Evolutionary conservation across 2,797 vertebrate species (phyloP).

Genomic region (Macrochelys suwanniensis): DNA sequence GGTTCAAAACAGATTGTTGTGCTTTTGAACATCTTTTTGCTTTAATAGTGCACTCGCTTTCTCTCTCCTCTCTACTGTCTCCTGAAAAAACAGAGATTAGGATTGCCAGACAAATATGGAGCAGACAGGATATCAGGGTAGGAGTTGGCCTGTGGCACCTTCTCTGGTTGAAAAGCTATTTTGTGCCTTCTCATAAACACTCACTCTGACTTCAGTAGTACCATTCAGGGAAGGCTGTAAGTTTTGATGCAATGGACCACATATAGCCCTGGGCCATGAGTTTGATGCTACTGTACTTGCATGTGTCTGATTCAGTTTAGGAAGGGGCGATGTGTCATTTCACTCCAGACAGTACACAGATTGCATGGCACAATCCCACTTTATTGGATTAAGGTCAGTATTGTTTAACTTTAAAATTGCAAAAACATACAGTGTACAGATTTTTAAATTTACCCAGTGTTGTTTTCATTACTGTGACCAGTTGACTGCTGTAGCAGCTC

Average conservation of each 20-base stretch:
- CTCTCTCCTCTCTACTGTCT: neutral
- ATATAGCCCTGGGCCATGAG: rapidly evolving
- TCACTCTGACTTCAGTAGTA: neutral
- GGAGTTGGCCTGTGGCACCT: rapidly evolving
- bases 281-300: neutral
- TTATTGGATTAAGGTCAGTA: constrained; percentile 33
- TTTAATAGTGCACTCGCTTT: rapidly evolving
- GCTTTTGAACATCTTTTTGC: neutral
- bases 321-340: neutral
- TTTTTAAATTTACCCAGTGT: neutral
- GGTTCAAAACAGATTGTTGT: rapidly evolving
- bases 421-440: constrained; percentile 26
- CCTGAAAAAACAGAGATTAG: neutral
- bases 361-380: constrained; percentile 43
- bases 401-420: constrained; percentile 33
- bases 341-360: rapidly evolving
- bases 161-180: neutral
- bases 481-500: neutral
- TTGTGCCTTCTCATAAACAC: neutral
- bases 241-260: neutral
- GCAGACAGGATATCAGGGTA: rapidly evolving
- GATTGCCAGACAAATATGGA: neutral
- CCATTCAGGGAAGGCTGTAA: neutral
- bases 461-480: neutral
- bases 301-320: neutral